Evolutionary conservation across 2,113 vertebrate species (phyloP).

Genomic region (Thymallus thymallus): DNA sequence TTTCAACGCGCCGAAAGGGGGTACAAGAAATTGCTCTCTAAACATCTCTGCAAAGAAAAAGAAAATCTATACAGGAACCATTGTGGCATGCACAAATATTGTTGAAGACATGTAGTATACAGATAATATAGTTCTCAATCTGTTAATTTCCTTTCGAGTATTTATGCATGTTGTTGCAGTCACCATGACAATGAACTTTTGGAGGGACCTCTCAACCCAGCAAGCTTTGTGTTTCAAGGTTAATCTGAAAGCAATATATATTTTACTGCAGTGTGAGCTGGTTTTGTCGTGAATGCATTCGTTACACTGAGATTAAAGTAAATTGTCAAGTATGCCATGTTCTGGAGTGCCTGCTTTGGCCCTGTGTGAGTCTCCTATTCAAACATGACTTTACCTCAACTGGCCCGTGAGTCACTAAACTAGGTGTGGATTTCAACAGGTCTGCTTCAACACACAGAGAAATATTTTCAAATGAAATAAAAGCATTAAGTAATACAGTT

Average conservation of each 20-base stretch:
- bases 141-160: background rate
- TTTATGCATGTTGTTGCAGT: slow-evolving; percentile 8
- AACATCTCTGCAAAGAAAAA: slow-evolving; percentile 46
- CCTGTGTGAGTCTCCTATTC: no score
- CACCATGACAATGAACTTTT: slow-evolving; percentile 28
- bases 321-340: no score
- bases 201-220: background rate
- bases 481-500: no score
- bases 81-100: slow-evolving; percentile 49
- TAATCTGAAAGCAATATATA: slow-evolving; percentile 17
- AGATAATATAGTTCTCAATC: slow-evolving; percentile 30
- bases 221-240: slow-evolving; percentile 25
- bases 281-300: no score
- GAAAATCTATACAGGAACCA: slow-evolving; percentile 13
- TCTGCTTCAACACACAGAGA: no score
- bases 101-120: slow-evolving; percentile 39
- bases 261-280: slow-evolving; percentile 19
- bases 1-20: slow-evolving; percentile 32
- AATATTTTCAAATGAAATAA: no score
- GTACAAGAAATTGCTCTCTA: slow-evolving; percentile 61
- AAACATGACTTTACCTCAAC: no score
- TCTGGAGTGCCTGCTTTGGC: no score
- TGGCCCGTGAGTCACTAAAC: no score
- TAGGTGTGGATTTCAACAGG: no score
- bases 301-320: no score